Conservation (phyloP, 1,140 invertebrate genomes). For the Neodiprion virginianus region DNA sequence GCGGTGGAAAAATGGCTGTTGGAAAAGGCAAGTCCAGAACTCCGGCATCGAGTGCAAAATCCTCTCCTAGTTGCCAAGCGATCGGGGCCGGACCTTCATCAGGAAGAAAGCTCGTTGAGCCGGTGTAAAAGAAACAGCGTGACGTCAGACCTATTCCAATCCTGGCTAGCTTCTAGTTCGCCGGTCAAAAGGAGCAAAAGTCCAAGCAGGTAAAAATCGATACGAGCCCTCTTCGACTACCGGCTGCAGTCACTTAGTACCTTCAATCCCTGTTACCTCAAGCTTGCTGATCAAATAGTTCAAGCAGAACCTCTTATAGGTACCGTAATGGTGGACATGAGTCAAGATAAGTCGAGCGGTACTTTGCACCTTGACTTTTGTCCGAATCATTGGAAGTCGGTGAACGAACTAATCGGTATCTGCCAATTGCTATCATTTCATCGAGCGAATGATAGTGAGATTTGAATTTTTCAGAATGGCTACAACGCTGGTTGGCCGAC, state of each 20-base stretch:
- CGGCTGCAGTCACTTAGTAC: slow-evolving; percentile 7
- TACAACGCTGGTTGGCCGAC: slow-evolving; percentile 54
- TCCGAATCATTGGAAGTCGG: too few relatives aligned
- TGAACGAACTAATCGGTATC: too few relatives aligned
- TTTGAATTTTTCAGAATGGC: slow-evolving; percentile 32
- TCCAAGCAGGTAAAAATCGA: slow-evolving; percentile 66
- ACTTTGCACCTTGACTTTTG: too few relatives aligned
- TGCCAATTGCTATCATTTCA: background rate
- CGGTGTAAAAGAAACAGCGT: slow-evolving; percentile 72
- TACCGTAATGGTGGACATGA: slow-evolving; percentile 15
- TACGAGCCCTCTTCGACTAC: too few relatives aligned
- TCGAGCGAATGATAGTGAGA: slow-evolving; percentile 15
- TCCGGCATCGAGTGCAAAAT: slow-evolving; percentile 60
- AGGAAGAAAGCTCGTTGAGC: slow-evolving; percentile 53
- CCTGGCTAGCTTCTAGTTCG: slow-evolving; percentile 76
- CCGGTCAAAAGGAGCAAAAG: slow-evolving; percentile 66
- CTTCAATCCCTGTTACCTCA: slow-evolving; percentile 19
- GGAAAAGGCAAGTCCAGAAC: slow-evolving; percentile 73
- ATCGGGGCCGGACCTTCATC: slow-evolving; percentile 50
- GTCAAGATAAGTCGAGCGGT: background rate
- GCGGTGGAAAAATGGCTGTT: slow-evolving; percentile 75
- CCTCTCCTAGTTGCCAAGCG: slow-evolving; percentile 32
- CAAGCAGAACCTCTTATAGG: background rate
- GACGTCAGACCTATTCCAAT: slow-evolving; percentile 83
- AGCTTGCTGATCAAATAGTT: background rate